phyloP scores from a whole-genome alignment of 2,113 vertebrate genomes.

The Forbesichthys agassizii region DNA sequence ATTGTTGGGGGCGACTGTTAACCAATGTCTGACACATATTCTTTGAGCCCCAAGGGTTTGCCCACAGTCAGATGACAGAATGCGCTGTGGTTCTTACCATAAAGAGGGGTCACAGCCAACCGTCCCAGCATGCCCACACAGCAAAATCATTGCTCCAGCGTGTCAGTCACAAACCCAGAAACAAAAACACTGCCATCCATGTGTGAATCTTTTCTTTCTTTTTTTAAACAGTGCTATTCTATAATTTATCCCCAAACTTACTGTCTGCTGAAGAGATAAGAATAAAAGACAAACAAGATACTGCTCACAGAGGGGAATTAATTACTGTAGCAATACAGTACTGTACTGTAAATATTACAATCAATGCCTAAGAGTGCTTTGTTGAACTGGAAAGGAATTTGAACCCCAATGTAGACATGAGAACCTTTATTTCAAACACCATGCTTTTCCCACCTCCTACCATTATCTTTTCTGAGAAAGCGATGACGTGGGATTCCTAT shows the following conservation, averaged over 20 bases:
- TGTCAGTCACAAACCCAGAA: slow-evolving; percentile 68
- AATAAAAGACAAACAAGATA: not conserved
- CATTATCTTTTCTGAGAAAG: slow-evolving; percentile 65
- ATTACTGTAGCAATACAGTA: too few species aligned
- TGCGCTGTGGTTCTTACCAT: slow-evolving; percentile 45
- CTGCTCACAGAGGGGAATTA: too few species aligned
- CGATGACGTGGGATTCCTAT: slow-evolving; percentile 63
- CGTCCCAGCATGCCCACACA: slow-evolving; percentile 45
- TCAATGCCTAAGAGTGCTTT: not conserved
- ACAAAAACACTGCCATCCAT: slow-evolving; percentile 2
- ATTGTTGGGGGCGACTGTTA: slow-evolving; percentile 71
- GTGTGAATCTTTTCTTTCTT: slow-evolving; percentile 5
- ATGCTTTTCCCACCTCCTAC: slow-evolving; percentile 46
- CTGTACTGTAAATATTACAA: not conserved
- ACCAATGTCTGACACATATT: slow-evolving; percentile 72
- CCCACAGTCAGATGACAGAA: slow-evolving; percentile 56
- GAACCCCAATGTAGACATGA: slow-evolving; percentile 32
- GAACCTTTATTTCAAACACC: slow-evolving; percentile 53
- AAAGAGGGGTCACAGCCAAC: slow-evolving; percentile 48
- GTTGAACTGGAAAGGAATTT: slow-evolving; percentile 15
- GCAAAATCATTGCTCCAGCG: slow-evolving; percentile 37
- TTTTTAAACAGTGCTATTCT: slow-evolving; percentile 25
- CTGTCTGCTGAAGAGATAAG: slow-evolving; percentile 6
- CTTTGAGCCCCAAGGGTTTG: slow-evolving; percentile 57
- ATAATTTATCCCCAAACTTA: slow-evolving; percentile 5